Conservation (phyloP, 2,888 invertebrate genomes). For the Scelioninae gen. 1 region DNA sequence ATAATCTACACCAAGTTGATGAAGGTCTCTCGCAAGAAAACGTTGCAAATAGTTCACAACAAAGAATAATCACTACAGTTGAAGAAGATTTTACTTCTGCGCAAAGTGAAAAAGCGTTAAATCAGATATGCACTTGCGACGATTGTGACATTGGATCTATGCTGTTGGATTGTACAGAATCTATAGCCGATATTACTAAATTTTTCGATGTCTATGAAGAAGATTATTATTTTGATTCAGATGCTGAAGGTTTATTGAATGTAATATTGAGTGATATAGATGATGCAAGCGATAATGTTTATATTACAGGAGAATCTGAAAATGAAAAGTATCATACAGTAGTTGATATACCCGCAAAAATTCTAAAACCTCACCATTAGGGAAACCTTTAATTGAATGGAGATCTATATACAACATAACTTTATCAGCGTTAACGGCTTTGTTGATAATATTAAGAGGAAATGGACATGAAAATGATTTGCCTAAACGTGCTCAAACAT, state of each 20-base stretch:
- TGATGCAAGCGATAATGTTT: background rate
- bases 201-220: background rate
- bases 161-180: background rate
- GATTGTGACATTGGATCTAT: background rate
- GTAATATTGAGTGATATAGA: background rate
- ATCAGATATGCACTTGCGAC: no score
- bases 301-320: background rate
- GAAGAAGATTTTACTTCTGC: no score
- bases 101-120: no score
- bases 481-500: constrained; percentile 30
- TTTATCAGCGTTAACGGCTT: constrained; percentile 3
- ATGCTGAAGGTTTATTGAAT: background rate
- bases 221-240: constrained; percentile 13
- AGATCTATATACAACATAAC: constrained; percentile 9
- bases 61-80: no score
- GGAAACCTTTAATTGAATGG: constrained; percentile 2
- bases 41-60: no score
- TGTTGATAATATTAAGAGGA: constrained; percentile 16
- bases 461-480: constrained; percentile 31
- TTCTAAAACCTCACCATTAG: background rate
- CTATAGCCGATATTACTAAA: background rate
- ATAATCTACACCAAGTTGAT: background rate
- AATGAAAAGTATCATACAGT: background rate
- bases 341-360: background rate
- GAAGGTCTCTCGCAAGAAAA: no score